These are phyloP conservation scores for Penaeus japonicus DNA, from an alignment of 1,140 invertebrate genomes.

Conservation along the genomic window DNA sequence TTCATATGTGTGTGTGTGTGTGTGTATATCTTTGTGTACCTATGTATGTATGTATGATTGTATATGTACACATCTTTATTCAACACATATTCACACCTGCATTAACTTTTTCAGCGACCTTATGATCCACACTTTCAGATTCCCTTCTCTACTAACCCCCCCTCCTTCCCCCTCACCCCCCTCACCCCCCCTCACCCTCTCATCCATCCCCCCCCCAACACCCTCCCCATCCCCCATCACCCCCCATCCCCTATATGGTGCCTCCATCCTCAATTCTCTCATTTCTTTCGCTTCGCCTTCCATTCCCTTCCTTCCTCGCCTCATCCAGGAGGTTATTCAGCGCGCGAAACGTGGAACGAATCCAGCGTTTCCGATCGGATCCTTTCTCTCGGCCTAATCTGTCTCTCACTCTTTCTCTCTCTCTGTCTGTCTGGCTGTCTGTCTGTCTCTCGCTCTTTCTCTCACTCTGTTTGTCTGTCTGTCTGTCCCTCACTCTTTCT, in stretches of 20 bases:
- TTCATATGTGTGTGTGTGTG: neutral
- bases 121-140: neutral
- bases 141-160: neutral
- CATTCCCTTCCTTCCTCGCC: no score
- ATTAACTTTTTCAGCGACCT: neutral
- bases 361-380: no score
- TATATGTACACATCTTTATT: neutral
- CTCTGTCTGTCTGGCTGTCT: no score
- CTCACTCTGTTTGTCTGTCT: neutral
- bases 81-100: neutral
- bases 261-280: no score
- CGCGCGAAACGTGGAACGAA: neutral
- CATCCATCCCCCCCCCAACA: neutral
- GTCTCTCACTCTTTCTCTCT: no score
- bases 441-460: neutral
- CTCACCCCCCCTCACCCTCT: neutral
- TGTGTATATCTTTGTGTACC: neutral
- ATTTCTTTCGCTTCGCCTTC: no score
- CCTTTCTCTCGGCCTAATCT: no score
- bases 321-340: neutral
- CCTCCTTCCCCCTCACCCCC: neutral
- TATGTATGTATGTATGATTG: neutral
- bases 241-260: neutral
- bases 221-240: neutral
- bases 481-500: neutral